Evolutionary conservation across 2,888 invertebrate genomes (phyloP).

Genomic region (Ichneumoninae sp.): DNA sequence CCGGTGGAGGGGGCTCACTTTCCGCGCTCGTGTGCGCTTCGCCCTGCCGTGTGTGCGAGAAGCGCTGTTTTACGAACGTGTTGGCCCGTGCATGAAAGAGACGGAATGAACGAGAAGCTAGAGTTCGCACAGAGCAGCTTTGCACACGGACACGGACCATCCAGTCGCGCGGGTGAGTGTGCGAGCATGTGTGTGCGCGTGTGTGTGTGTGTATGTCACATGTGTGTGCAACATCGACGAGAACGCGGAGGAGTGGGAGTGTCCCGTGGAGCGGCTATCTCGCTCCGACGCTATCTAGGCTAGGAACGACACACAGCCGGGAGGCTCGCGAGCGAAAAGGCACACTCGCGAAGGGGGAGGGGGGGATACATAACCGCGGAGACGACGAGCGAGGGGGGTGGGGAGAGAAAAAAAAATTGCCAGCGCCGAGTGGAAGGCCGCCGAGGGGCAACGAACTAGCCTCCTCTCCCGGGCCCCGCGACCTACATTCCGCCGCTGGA

Average conservation of each 20-base stretch:
- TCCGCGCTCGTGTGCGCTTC: conserved; percentile 30
- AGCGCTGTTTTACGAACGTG: conserved; percentile 3
- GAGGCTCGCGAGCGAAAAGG: conserved; percentile 47
- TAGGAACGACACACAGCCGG: conserved; percentile 66
- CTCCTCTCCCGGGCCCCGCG: conserved; percentile 85
- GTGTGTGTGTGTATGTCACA: background rate
- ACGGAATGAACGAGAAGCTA: conserved; percentile 69
- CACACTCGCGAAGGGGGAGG: conserved; percentile 49
- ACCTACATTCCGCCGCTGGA: conserved; percentile 85
- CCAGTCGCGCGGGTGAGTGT: conserved; percentile 22
- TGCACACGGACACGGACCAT: conserved; percentile 11
- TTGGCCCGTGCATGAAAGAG: conserved; percentile 58
- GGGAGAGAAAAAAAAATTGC: conserved; percentile 75
- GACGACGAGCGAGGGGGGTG: conserved; percentile 28
- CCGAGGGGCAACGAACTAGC: conserved; percentile 87
- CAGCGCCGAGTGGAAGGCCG: conserved; percentile 86
- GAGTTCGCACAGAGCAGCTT: conserved; percentile 39
- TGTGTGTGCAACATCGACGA: conserved; percentile 25
- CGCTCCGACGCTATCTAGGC: conserved; percentile 68
- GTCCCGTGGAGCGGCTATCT: conserved; percentile 39
- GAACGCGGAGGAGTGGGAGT: conserved; percentile 22
- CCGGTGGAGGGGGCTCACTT: conserved; percentile 24
- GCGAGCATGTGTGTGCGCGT: background rate
- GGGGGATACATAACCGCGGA: conserved; percentile 35
- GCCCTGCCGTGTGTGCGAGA: conserved; percentile 1